Evolutionary conservation across 2,113 vertebrate species (phyloP), one percentile per base, ranked within the genome.

Genomic region (Carettochelys insculpta): DNA sequence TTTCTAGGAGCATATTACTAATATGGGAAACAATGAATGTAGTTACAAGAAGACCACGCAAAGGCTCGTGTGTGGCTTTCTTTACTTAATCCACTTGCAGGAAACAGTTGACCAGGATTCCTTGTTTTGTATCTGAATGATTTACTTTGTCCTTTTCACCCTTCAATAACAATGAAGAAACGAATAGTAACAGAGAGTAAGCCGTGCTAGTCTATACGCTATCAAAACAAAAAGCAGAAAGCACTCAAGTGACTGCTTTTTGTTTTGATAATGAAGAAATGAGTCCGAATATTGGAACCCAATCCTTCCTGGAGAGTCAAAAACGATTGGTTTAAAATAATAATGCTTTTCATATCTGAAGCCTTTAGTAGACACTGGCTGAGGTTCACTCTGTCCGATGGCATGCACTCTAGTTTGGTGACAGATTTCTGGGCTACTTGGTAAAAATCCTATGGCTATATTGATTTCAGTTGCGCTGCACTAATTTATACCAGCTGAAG

Each of bases 1-100:
- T 97, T 96, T 96, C 95, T 94, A 79, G 93, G 90, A 93, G 88
- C 45, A 1, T 90, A 58, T 93, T 95, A 92, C 83, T 89, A 92
- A 95, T 87, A 88, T 88, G 91, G 86, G 92, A 95, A 96, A 97
- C n/a, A 96, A 96, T 94, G 92, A 94, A 56, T 34, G 38, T 94
- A 96, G 94, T 96, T 96, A 87, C 89, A 95, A 89, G 92, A 96
- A 95, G 79, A 85, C 89, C 85, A 87, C 89, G 92, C 94, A 93
- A 91, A 96, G 94, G 91, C 90, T 97, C n/a, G 0, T 90, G 92
- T 88, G 94, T 91, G 11, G 16, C 95, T 95, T 95, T 91, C 84
- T 81, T 95, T 95, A 89, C 94, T 95, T 96, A 94, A 96, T 96
- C 95, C 7, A 1, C 89, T 95, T 93, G 89, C 83, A 93, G 90